A percentile compares a stretch with the other conserved stretches of the same genome.
These are phyloP conservation scores for Aurelia aurita complex sp. Pacific DNA, from an alignment of 30 jellyfish, hydroid and myxozoan genomes.

Conservation along the genomic window DNA sequence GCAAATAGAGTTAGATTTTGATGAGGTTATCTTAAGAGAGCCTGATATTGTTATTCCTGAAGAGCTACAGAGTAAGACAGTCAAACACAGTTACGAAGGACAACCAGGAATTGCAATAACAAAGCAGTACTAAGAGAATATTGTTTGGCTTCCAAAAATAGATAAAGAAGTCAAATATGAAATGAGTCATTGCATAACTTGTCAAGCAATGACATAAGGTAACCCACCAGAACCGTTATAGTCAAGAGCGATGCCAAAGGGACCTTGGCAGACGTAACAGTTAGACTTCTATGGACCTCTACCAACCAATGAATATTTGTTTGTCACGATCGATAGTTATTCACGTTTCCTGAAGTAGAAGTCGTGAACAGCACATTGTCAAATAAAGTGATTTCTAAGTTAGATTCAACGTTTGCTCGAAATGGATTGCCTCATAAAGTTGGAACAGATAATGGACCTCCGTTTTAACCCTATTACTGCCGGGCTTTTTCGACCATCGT, in stretches of 20 bases:
- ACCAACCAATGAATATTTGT: neutral
- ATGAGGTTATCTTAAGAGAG: constrained; percentile 7
- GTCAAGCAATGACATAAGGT: neutral
- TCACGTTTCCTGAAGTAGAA: constrained; percentile 44
- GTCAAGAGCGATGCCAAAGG: constrained; percentile 9
- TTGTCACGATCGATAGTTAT: constrained; percentile 22
- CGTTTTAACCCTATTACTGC: too few species aligned
- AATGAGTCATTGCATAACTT: neutral
- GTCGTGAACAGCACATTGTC: constrained; percentile 34
- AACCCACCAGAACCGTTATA: constrained; percentile 38
- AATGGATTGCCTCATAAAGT: too few species aligned
- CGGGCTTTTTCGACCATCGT: too few species aligned
- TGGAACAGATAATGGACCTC: too few species aligned
- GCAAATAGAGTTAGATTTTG: neutral
- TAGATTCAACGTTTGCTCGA: constrained; percentile 13
- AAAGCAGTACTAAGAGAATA: neutral
- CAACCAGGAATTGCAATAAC: constrained; percentile 54
- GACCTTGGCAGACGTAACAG: constrained; percentile 41
- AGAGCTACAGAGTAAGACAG: constrained; percentile 19
- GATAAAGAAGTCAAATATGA: constrained; percentile 9
- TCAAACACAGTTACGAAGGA: constrained; percentile 26
- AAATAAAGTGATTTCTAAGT: constrained; percentile 29
- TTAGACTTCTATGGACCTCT: neutral
- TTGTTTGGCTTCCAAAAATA: constrained; percentile 50
- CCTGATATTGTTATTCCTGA: constrained; percentile 39